Evolutionary conservation across 2,888 invertebrate species (phyloP), one percentile per base, ranked within the genome.

Genomic region (Lissocephala sabroskyi): DNA sequence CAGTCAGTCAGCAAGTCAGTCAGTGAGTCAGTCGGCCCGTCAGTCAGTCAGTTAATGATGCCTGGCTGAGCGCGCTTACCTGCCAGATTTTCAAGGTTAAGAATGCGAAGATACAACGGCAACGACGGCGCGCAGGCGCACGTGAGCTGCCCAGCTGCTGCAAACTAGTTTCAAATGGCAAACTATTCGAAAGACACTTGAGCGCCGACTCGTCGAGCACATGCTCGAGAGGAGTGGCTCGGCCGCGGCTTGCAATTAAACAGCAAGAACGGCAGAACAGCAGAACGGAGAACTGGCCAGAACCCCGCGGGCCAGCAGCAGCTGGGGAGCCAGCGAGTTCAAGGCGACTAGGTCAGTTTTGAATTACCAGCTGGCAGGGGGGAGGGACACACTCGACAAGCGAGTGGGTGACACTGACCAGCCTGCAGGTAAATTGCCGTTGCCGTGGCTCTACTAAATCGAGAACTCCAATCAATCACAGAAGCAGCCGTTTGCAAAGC

Each of bases 21-120:
- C 13, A 16, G 35, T 53, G 14, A 30, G 44, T 37, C 40, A 39
- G 37, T 26, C 11, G 6, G 32, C 10, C 17, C 13, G 52, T 13
- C 13, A 35, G 33, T 23, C 9, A 6, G 16, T 18, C 16, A 18
- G 19, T 41, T 61, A 65, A 62, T 62, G 57, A 56, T 61, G 62
- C 16, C 16, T n/a, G n/a, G n/a, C n/a, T n/a, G n/a, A n/a, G 28
- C 50, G 56, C 56, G 64, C 11, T 19, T 30, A 11, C 30, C 73
- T 67, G 64, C 64, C 79, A 56, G 76, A 67, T 74, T 80, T 79
- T 79, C 81, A 81, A 81, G 81, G 79, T 80, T 81, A 74, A 40
- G 44, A 52, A 58, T 59, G n/a, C n/a, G n/a, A n/a, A n/a, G n/a
- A n/a, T n/a, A n/a, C n/a, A n/a, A n/a, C n/a, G n/a, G n/a, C n/a